Conservation (phyloP, 2,888 invertebrate species). For the Drosophila gaucha region DNA sequence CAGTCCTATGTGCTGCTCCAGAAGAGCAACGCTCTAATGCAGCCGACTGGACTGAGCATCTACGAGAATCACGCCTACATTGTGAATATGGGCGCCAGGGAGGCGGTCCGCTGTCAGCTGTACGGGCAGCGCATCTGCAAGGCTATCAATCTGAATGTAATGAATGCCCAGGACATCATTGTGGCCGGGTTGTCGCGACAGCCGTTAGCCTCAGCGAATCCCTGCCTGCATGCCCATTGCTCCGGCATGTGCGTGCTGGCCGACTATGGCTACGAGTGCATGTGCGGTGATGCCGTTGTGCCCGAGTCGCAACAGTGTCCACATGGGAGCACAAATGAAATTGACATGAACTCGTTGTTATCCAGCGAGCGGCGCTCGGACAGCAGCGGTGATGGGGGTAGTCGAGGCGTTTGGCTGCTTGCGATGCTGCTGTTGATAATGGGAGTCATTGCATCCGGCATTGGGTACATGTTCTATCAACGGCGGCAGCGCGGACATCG, state of each 20-base stretch:
- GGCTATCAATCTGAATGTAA: constrained; percentile 84
- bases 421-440: constrained; percentile 49
- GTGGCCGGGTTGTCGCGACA: constrained; percentile 87
- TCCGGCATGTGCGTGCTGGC: constrained; percentile 87
- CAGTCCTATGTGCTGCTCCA: constrained; percentile 84
- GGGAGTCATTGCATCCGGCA: constrained; percentile 42
- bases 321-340: constrained; percentile 58
- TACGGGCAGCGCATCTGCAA: constrained; percentile 86
- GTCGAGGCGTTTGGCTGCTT: constrained; percentile 16
- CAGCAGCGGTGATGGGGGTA: constrained; percentile 18
- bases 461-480: constrained; percentile 80
- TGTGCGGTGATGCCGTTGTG: constrained; percentile 86
- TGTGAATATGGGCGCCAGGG: constrained; percentile 86
- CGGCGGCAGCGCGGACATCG: constrained; percentile 85
- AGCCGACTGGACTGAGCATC: constrained; percentile 88
- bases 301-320: constrained; percentile 82
- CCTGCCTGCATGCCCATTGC: constrained; percentile 86
- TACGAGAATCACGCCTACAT: constrained; percentile 93
- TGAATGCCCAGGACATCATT: constrained; percentile 85
- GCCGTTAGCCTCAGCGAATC: constrained; percentile 84
- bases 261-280: constrained; percentile 85
- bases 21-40: constrained; percentile 85
- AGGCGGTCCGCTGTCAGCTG: constrained; percentile 87
- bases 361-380: constrained; percentile 23
- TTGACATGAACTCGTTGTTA: constrained; percentile 8